Evolutionary conservation across 2,113 vertebrate species (phyloP), one percentile per base, ranked within the genome.

Genomic region (Oryzias woworae): DNA sequence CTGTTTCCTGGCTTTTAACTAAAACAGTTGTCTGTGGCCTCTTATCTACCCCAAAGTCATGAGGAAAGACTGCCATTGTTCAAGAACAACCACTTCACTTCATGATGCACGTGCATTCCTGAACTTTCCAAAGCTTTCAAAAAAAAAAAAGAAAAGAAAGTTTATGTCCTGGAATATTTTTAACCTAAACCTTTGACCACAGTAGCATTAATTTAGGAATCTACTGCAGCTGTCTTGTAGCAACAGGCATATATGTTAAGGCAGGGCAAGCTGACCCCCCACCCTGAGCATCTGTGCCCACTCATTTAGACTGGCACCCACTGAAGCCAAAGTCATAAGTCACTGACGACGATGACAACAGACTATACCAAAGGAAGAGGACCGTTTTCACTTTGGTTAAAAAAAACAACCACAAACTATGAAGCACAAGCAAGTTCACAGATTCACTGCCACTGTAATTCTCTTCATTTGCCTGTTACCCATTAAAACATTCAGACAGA

Each of bases 201-300:
- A 36, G 1, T 45, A 28, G 67, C 66, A 77, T 48, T 61, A 47
- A 58, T 12, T 50, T 53, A 62, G 46, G 48, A 59, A 75, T 57
- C 67, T 73, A 60, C 84, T 85, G 80, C 86, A 88, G 83, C 85
- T 89, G 85, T 81, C 80, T 67, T 52, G 60, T 53, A 44, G 59
- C 48, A 65, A 28, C 45, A 69, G 57, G 65, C 23, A 71, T 70
- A 36, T 53, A 14, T 24, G 55, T 61, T 66, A 62, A 72, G 51
- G 66, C 57, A 31, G 44, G 71, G 48, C 63, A 71, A 14, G 52
- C 41, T 78, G 66, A 77, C 73, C 72, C 65, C 43, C 62, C 62
- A 41, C 60, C 62, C 69, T 3, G 48, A 66, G 69, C 57, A 64
- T 82, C 62, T 73, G 82, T 57, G 77, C 75, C 82, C 64, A 54